These are phyloP conservation scores for Phalacrocorax aristotelis DNA, from an alignment of 2,113 vertebrate species.

Conservation along the genomic window DNA sequence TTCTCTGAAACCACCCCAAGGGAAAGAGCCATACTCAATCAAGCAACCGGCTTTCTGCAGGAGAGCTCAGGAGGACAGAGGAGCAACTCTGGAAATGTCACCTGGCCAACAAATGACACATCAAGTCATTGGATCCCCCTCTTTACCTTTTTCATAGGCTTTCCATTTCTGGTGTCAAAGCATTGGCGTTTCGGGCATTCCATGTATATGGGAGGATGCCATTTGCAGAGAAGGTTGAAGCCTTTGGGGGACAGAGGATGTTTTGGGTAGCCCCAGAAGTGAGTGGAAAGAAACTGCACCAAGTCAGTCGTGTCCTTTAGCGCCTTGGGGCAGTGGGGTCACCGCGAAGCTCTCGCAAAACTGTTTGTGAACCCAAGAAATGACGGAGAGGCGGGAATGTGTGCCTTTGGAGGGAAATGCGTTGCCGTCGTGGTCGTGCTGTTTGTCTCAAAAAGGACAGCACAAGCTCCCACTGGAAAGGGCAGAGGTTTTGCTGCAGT, in stretches of 20 bases:
- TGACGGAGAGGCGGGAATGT: not conserved
- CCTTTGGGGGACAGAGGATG: not conserved
- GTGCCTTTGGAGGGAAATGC: not conserved
- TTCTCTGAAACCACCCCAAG: not conserved
- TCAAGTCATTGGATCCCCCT: not conserved
- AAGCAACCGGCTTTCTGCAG: not conserved
- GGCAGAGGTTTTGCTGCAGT: not conserved
- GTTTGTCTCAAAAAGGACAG: not conserved
- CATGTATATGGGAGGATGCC: not conserved
- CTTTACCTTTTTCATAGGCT: not conserved
- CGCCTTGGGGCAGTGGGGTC: not conserved
- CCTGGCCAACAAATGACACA: not conserved
- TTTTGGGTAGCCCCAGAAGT: not conserved
- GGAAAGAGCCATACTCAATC: rapidly evolving
- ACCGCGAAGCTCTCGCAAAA: not conserved
- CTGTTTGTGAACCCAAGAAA: not conserved
- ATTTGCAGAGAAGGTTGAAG: not conserved
- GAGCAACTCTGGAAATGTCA: not conserved
- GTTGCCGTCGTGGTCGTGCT: rapidly evolving
- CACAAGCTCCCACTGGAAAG: not conserved
- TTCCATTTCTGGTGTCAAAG: not conserved
- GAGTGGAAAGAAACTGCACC: not conserved
- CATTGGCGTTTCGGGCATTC: not conserved
- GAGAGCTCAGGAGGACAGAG: not conserved
- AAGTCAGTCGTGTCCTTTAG: rapidly evolving